Conservation (phyloP, 2,113 vertebrate species). For the Myocastor coypus region DNA sequence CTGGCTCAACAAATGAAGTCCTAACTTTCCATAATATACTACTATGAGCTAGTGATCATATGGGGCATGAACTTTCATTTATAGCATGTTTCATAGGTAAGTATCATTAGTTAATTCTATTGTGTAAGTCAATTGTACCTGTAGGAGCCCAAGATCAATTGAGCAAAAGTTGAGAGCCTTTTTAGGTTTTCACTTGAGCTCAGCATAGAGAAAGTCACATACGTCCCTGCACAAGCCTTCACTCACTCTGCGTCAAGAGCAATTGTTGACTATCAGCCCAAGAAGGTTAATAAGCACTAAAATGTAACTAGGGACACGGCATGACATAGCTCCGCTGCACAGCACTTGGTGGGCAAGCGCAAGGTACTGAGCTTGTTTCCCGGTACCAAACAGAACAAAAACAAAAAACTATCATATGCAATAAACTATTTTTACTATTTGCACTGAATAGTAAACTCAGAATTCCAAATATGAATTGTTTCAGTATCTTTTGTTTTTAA, state of each 20-base stretch:
- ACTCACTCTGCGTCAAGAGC: not conserved
- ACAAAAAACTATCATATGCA: too few relatives aligned
- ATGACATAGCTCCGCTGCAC: too few relatives aligned
- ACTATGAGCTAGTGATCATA: not conserved
- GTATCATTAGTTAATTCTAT: not conserved
- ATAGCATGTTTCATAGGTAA: not conserved
- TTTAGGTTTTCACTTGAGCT: not conserved
- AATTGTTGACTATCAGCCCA: not conserved
- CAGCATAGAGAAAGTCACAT: not conserved
- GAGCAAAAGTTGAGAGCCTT: not conserved
- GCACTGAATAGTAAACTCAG: not conserved
- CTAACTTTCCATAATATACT: not conserved
- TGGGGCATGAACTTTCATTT: not conserved
- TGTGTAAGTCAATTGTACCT: not conserved
- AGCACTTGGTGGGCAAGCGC: too few relatives aligned
- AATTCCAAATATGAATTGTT: not conserved
- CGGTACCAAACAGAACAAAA: too few relatives aligned
- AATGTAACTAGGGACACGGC: not conserved
- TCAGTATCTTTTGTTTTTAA: not conserved
- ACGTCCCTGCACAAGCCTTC: accelerated
- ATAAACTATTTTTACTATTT: not conserved
- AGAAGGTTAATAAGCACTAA: accelerated
- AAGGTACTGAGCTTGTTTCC: too few relatives aligned
- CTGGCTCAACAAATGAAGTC: not conserved
- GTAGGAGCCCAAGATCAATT: not conserved